Base-by-base conservation (phyloP, 1,140 invertebrate species). In the Drosophila sucinea region DNA sequence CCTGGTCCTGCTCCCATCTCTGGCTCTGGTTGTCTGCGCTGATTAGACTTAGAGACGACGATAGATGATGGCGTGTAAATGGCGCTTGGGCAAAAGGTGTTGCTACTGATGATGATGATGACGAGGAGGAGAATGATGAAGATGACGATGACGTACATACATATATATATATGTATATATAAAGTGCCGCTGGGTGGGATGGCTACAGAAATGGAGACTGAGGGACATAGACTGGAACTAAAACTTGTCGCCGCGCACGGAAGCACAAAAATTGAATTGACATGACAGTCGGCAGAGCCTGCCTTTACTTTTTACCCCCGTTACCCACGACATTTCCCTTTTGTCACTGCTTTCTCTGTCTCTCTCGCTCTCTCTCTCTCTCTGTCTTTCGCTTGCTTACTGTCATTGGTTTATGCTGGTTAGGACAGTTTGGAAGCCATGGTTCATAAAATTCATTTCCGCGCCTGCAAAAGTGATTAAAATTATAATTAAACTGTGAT, bases 241-340 rank as follows among this genome's bases (percentile, higher is more conserved):
- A 87, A 87, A 89, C 83, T 87, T 87, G 83, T 87, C 83, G 83
- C 83, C 84, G 84, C 84, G 84, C 84, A 87, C 84, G 83, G 84
- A 87, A 87, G 83, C 83, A 87, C 83, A 87, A 89, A 87, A 87
- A 87, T 87, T 87, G 84, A 87, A 87, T 87, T 87, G 83, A 87
- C 83, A 84, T 89, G 84, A 87, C 83, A 87, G 83, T 87, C 81
- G 60, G 67, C 68, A 66, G 77, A 66, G 67, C 73, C 66, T 55
- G 41, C 73, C 23, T 17, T 54, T 33, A 47, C 61, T 35, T 10
- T 57, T 27, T 17, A 33, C 56, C 60, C 60, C 68, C 60, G 33
- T 32, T 38, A 27, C 41, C 23, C 30, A 1, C 11, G 6, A 11
- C 27, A 0, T 47, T 29, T 35, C 40, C n/a, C 40, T 55, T 25